These are phyloP conservation scores for Seira ritae DNA, from an alignment of 2,888 invertebrate species.

Conservation along the genomic window DNA sequence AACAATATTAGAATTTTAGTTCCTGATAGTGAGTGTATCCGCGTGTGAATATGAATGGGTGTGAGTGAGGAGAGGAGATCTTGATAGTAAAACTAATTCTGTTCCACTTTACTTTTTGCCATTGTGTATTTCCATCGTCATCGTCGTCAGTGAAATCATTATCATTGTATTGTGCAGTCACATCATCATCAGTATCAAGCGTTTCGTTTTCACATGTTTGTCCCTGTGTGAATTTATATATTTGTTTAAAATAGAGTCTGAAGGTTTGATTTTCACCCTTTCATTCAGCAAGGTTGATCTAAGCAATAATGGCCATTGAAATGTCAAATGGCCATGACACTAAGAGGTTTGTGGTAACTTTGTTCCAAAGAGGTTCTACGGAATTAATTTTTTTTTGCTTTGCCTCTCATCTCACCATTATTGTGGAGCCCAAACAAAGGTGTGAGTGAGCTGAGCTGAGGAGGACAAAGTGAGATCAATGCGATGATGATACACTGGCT, in stretches of 20 bases:
- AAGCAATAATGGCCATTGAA: conserved; percentile 55
- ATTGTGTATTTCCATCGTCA: conserved; percentile 28
- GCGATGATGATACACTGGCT: neutral
- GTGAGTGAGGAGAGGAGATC: conserved; percentile 26
- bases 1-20: conserved; percentile 30
- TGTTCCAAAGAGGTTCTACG: conserved; percentile 42
- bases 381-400: conserved; percentile 34
- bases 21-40: conserved; percentile 20
- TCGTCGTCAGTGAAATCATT: neutral
- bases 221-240: too few species aligned
- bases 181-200: conserved; percentile 24
- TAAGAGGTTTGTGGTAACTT: conserved; percentile 60
- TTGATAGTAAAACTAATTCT: conserved; percentile 43
- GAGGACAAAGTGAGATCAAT: too few species aligned
- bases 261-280: conserved; percentile 31
- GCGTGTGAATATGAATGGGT: conserved; percentile 48
- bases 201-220: too few species aligned
- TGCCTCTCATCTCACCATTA: neutral
- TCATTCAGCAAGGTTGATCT: conserved; percentile 34
- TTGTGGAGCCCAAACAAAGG: neutral
- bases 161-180: neutral
- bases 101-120: conserved; percentile 25
- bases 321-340: conserved; percentile 64
- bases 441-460: neutral
- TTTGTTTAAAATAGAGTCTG: conserved; percentile 38